A percentile compares a stretch with the other conserved stretches of the same genome.
phyloP scores from a whole-genome alignment of 1,140 invertebrate species.

The Zaprionus africanus region DNA sequence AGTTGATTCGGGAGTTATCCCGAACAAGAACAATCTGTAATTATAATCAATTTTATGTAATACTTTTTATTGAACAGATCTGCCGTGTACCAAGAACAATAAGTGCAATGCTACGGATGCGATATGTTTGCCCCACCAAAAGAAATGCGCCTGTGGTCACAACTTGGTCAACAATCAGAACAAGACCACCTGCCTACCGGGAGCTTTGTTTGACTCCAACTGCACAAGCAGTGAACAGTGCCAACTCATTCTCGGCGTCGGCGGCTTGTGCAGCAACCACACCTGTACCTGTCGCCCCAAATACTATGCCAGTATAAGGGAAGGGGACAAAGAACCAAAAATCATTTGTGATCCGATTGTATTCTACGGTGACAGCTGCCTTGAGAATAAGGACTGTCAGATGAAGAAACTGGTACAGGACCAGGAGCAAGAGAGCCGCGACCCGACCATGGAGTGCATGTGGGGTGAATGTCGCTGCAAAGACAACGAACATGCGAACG shows the following conservation, averaged over 20 bases:
- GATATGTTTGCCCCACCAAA: conserved; percentile 28
- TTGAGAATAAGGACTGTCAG: conserved; percentile 51
- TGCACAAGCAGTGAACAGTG: conserved; percentile 45
- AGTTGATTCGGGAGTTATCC: background rate
- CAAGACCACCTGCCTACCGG: conserved; percentile 49
- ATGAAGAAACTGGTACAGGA: conserved; percentile 18
- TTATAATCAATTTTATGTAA: background rate
- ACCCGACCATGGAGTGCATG: conserved; percentile 42
- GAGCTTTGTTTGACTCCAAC: conserved; percentile 5
- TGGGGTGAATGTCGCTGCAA: conserved; percentile 58
- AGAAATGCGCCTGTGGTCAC: conserved; percentile 54
- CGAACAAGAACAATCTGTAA: background rate
- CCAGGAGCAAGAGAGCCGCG: background rate
- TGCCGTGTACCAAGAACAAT: conserved; percentile 27
- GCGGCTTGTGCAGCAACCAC: conserved; percentile 43
- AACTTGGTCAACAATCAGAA: conserved; percentile 48
- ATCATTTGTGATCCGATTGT: conserved; percentile 43
- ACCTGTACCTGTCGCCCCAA: conserved; percentile 39
- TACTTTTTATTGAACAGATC: conserved; percentile 23
- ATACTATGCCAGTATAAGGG: conserved; percentile 35
- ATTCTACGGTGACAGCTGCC: conserved; percentile 50
- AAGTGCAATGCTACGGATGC: conserved; percentile 29
- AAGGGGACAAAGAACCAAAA: background rate
- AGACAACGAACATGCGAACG: conserved; percentile 6
- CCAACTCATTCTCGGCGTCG: conserved; percentile 45